phyloP scores from a whole-genome alignment of 2,113 vertebrate genomes.

The Oncorhynchus masou region DNA sequence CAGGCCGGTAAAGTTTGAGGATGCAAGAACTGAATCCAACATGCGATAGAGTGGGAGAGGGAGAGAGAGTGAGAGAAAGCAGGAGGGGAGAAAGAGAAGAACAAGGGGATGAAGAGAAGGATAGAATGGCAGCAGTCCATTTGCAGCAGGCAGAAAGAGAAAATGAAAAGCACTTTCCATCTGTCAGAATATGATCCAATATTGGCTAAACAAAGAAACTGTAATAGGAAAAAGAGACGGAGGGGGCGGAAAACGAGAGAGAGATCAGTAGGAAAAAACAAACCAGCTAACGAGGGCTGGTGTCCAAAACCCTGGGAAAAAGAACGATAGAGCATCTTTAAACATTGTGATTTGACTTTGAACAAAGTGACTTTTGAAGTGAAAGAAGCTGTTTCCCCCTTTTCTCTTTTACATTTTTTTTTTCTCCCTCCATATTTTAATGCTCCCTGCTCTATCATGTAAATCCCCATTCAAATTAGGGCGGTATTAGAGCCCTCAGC shows the following conservation, averaged over 20 bases:
- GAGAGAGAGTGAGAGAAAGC: neutral
- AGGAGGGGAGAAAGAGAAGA: slow-evolving; percentile 29
- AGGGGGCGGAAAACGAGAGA: slow-evolving; percentile 10
- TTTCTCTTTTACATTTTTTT: slow-evolving; percentile 67
- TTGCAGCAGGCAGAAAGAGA: no score
- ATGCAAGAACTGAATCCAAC: slow-evolving; percentile 9
- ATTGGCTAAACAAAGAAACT: slow-evolving; percentile 62
- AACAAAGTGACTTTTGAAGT: slow-evolving; percentile 99
- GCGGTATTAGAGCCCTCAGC: slow-evolving; percentile 99
- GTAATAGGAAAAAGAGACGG: slow-evolving; percentile 36
- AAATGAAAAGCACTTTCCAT: slow-evolving; percentile 34
- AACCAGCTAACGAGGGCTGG: slow-evolving; percentile 67
- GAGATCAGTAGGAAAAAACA: slow-evolving; percentile 44
- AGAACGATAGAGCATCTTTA: slow-evolving; percentile 75
- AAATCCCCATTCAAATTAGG: slow-evolving; percentile 99
- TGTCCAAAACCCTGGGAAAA: slow-evolving; percentile 71
- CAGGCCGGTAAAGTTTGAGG: neutral
- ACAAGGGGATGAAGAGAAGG: slow-evolving; percentile 37
- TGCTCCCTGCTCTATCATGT: slow-evolving; percentile 99
- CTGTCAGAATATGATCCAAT: slow-evolving; percentile 30
- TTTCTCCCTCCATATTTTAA: slow-evolving; percentile 94
- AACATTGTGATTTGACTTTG: slow-evolving; percentile 98
- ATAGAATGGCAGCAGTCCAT: slow-evolving; percentile 38
- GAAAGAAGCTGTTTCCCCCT: slow-evolving; percentile 82
- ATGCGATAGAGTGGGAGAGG: neutral